These are phyloP conservation scores for Panagrolaimus sp. DNA, from an alignment of 1,140 invertebrate genomes.

Conservation along the genomic window DNA sequence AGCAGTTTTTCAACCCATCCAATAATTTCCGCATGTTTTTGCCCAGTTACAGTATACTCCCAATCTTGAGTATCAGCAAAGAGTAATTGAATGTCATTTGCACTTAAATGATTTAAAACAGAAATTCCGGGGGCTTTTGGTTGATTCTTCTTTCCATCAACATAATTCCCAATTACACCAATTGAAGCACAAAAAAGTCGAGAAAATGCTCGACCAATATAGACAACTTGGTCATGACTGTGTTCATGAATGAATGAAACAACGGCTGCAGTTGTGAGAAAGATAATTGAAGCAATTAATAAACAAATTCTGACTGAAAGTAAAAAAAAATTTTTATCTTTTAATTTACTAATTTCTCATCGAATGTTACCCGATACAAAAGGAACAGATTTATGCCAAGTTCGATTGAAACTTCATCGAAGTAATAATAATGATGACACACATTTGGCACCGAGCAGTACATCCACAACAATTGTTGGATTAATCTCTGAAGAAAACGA, in stretches of 20 bases:
- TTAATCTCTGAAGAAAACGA: too few species aligned
- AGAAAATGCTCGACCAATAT: constrained; percentile 21
- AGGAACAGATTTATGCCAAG: too few species aligned
- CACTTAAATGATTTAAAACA: constrained; percentile 42
- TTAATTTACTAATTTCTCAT: too few species aligned
- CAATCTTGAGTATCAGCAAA: constrained; percentile 36
- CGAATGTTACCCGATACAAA: too few species aligned
- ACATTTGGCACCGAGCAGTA: too few species aligned
- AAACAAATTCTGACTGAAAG: not conserved
- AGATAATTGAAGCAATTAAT: not conserved
- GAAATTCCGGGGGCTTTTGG: constrained; percentile 39
- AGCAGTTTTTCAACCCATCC: constrained; percentile 35
- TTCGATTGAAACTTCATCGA: too few species aligned
- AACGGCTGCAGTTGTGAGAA: not conserved
- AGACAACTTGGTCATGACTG: not conserved
- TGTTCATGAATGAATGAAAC: not conserved
- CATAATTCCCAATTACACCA: constrained; percentile 34
- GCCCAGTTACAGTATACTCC: constrained; percentile 41
- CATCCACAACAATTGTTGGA: too few species aligned
- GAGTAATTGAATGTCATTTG: constrained; percentile 43
- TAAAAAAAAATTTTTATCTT: not conserved
- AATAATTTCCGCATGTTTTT: constrained; percentile 46
- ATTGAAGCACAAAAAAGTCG: constrained; percentile 42
- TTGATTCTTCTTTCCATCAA: constrained; percentile 33
- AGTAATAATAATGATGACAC: too few species aligned